Conservation (phyloP, 2,113 vertebrate genomes). For the Mionectes macconnelli region DNA sequence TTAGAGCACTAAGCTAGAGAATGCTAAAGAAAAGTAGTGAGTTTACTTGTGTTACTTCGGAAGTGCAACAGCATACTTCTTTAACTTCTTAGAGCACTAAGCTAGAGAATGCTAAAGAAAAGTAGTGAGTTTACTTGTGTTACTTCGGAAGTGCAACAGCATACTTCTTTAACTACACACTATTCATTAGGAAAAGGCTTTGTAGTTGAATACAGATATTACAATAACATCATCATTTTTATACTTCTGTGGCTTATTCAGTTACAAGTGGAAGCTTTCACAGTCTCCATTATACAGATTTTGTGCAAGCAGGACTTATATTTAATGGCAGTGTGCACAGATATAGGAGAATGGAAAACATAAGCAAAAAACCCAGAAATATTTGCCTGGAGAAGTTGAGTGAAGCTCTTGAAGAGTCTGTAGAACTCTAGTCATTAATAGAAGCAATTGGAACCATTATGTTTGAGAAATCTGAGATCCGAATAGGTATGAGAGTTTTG, state of each 20-base stretch:
- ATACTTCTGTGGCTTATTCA: not conserved
- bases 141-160: not conserved
- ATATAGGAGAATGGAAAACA: not conserved
- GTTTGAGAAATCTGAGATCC: not conserved
- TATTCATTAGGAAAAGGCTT: not conserved
- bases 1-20: not conserved
- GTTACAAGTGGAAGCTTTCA: not conserved
- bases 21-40: not conserved
- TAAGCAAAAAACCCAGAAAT: not conserved
- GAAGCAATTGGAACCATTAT: not conserved
- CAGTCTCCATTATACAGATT: rapidly evolving
- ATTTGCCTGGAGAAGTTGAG: not conserved
- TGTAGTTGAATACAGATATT: not conserved
- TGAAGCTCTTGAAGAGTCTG: not conserved
- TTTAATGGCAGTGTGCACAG: not conserved
- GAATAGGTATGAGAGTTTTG: not conserved
- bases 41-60: not conserved
- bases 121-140: not conserved
- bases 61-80: not conserved
- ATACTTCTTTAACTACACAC: not conserved
- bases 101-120: not conserved
- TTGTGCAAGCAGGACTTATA: not conserved
- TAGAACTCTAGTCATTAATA: not conserved
- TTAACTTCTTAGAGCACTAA: constrained; percentile 12
- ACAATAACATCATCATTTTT: not conserved